A percentile compares a stretch with the other conserved stretches of the same genome.
phyloP scores from a whole-genome alignment of 2,113 vertebrate species.

The Emydocephalus ijimae region DNA sequence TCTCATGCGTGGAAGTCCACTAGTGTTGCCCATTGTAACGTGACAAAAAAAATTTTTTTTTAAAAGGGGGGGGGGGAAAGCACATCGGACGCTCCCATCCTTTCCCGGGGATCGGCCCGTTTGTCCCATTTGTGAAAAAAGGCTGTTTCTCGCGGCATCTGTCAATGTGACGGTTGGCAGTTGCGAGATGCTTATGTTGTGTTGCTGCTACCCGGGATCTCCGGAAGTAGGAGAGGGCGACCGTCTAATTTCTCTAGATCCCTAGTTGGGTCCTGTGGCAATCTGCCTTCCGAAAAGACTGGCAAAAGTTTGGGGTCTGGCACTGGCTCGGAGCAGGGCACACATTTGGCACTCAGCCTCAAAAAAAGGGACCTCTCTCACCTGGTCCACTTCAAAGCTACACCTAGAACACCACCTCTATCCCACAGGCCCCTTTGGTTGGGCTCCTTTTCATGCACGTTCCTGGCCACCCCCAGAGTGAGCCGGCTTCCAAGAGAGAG shows the following conservation, averaged over 20 bases:
- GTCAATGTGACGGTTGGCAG: neutral
- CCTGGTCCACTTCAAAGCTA: neutral
- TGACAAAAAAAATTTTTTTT: neutral
- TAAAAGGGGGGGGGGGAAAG: neutral
- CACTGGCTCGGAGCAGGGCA: slow-evolving; percentile 26
- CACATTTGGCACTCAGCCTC: slow-evolving; percentile 4
- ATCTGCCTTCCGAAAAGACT: neutral
- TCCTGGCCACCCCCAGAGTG: neutral
- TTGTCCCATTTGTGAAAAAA: accelerated
- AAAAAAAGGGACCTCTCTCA: neutral
- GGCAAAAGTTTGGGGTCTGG: neutral
- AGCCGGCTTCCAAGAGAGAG: neutral
- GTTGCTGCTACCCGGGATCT: neutral
- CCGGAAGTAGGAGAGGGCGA: neutral
- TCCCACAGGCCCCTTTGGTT: neutral
- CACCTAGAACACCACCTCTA: neutral
- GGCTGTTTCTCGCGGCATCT: neutral
- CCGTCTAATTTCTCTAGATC: neutral
- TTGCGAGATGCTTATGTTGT: slow-evolving; percentile 5
- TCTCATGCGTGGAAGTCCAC: slow-evolving; percentile 56
- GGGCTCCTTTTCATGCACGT: neutral
- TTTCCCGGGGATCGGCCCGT: neutral
- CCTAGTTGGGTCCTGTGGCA: neutral
- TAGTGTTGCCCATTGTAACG: slow-evolving; percentile 56
- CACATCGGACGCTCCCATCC: slow-evolving; percentile 33